phyloP scores from a whole-genome alignment of 2,888 invertebrate genomes.

The Xiphydria camelus region DNA sequence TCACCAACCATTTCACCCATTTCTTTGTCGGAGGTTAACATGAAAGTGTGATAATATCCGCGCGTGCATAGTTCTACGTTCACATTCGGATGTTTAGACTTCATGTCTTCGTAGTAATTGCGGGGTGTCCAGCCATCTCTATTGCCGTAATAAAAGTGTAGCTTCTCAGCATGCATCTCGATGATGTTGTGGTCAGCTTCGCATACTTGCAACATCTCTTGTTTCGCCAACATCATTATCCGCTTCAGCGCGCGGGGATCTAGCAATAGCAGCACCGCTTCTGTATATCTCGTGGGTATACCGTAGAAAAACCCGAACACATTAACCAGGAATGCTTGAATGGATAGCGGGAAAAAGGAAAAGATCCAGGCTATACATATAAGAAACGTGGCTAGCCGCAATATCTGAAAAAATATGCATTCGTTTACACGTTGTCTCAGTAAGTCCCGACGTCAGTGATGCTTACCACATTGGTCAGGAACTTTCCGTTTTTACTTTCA shows the following conservation, averaged over 20 bases:
- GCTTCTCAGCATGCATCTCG: slow-evolving; percentile 62
- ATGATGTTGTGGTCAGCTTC: slow-evolving; percentile 69
- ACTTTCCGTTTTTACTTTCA: slow-evolving; percentile 72
- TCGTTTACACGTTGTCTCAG: too few relatives aligned
- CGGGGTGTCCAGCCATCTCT: slow-evolving; percentile 85
- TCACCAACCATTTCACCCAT: slow-evolving; percentile 59
- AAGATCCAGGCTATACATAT: slow-evolving; percentile 61
- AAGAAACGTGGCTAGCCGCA: slow-evolving; percentile 59
- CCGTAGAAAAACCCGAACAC: slow-evolving; percentile 62
- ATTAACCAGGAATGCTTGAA: slow-evolving; percentile 61
- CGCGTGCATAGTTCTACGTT: slow-evolving; percentile 66
- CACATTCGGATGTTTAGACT: slow-evolving; percentile 63
- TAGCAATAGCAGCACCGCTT: slow-evolving; percentile 63
- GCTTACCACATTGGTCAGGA: slow-evolving; percentile 67
- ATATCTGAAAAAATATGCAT: slow-evolving; percentile 46
- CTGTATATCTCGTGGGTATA: slow-evolving; percentile 60
- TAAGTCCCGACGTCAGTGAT: too few relatives aligned
- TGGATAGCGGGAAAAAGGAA: slow-evolving; percentile 61
- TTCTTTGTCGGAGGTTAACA: slow-evolving; percentile 66
- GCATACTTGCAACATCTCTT: slow-evolving; percentile 79
- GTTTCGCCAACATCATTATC: slow-evolving; percentile 71
- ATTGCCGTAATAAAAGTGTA: slow-evolving; percentile 80
- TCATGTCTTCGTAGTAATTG: slow-evolving; percentile 70
- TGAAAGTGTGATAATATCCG: slow-evolving; percentile 78
- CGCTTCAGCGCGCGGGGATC: slow-evolving; percentile 66